Evolutionary conservation across 1,140 invertebrate species (phyloP).

Genomic region (Macrobrachium nipponense): DNA sequence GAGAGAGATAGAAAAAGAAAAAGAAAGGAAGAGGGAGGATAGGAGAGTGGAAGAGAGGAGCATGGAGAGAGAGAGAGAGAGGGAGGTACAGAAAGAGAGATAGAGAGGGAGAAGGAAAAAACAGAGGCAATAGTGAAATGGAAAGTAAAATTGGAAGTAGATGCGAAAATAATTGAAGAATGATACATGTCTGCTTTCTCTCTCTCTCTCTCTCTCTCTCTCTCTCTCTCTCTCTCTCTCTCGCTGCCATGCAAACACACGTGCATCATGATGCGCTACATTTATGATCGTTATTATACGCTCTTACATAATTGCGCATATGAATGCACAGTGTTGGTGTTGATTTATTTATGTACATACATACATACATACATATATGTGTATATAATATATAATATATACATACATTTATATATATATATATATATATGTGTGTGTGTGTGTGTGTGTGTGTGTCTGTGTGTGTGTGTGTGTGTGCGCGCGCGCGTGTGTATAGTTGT

Average conservation of each 20-base stretch:
- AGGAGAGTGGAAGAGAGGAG: background rate
- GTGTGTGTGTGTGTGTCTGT: too few species aligned
- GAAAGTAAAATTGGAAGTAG: background rate
- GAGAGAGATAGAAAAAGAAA: background rate
- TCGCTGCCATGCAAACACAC: background rate
- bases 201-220: conserved; percentile 22
- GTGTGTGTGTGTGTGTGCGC: too few species aligned
- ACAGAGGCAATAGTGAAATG: background rate
- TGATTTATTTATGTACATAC: background rate
- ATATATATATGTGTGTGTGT: background rate
- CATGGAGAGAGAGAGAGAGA: background rate
- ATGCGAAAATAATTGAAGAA: background rate
- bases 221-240: conserved; percentile 22
- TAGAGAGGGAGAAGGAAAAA: background rate
- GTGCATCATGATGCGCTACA: conserved; percentile 1
- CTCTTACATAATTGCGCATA: background rate
- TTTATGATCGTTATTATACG: background rate
- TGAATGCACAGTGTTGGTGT: background rate
- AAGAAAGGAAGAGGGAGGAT: background rate
- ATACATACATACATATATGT: background rate
- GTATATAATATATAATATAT: conserved; percentile 1
- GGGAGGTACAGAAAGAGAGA: background rate
- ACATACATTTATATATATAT: background rate
- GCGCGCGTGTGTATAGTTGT: too few species aligned
- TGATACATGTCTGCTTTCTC: background rate